Evolutionary conservation across 1,140 invertebrate genomes (phyloP).

Genomic region (Ganaspis sp.): DNA sequence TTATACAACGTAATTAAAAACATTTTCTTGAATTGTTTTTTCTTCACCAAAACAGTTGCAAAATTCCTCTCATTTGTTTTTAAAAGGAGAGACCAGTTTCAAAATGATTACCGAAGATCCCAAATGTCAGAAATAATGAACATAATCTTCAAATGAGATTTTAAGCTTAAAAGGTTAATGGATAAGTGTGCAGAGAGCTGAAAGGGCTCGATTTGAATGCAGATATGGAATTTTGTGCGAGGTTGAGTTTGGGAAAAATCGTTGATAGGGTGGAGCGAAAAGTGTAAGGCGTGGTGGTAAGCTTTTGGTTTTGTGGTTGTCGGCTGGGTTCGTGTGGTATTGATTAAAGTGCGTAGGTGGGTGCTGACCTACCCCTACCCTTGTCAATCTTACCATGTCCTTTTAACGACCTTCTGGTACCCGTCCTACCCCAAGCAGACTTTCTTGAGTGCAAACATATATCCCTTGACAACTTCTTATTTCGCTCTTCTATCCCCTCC

Average conservation of each 20-base stretch:
- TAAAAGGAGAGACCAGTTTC: too few species aligned
- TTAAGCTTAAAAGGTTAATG: too few species aligned
- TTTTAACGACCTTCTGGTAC: slow-evolving; percentile 62
- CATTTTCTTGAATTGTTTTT: too few species aligned
- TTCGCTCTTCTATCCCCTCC: neutral
- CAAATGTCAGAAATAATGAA: too few species aligned
- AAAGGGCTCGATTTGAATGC: too few species aligned
- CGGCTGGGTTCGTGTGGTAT: slow-evolving; percentile 38
- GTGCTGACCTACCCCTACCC: slow-evolving; percentile 72
- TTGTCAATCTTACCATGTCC: slow-evolving; percentile 47
- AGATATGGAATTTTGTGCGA: neutral
- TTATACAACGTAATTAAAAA: too few species aligned
- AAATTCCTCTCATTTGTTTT: too few species aligned
- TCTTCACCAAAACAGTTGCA: too few species aligned
- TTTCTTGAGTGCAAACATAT: neutral
- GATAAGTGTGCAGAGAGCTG: too few species aligned
- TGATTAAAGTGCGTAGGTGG: slow-evolving; percentile 67
- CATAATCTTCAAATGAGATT: too few species aligned
- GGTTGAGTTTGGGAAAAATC: neutral
- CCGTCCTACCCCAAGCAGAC: slow-evolving; percentile 69
- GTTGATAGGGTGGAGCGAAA: neutral
- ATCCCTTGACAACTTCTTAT: neutral
- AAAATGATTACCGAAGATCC: too few species aligned
- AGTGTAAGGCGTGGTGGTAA: neutral
- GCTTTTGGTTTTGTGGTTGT: neutral